Evolutionary conservation across 2,797 vertebrate species (phyloP), one percentile per base, ranked within the genome.

Genomic region (Microctenopoma stevenorrisi): DNA sequence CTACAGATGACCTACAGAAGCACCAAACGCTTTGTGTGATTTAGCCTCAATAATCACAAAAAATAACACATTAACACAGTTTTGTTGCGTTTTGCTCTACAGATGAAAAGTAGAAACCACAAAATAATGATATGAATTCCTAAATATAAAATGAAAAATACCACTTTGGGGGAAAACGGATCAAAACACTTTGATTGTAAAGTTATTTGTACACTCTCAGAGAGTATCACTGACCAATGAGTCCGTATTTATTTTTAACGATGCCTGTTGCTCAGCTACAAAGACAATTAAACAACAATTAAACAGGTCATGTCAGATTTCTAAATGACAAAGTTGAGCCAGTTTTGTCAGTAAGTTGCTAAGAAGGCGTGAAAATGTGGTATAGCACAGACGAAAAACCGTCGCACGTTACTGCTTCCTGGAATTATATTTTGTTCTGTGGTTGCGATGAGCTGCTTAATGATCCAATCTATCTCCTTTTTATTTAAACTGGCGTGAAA

Each of bases 241-340:
- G 33, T 8, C 33, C 8, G 33, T 35, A 35, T 35, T 35, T 35
- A 35, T 35, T 35, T 33, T 33, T 33, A 5, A 33, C 6, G 5
- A 5, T 33, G 5, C 4, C 30, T 33, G 5, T 33, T 35, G 15
- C 22, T 40, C 26, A 35, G 14, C 14, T 13, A 9, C 9, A 38
- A 16, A 53, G 16, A 18, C 13, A 1, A 26, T 26, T 9, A 5
- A 16, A 10, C 4, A 13, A 55, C 33, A 5, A 38, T 18, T 18
- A 18, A 18, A 18, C 16, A 2, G 26, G 15, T 10, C 3, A 3
- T 4, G 1, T 18, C n/a, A 9, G 35, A 48, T 11, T 44, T 50
- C 4, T 15, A 65, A 76, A 64, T 54, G 55, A 60, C 56, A 65
- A 1, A 40, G 38, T 46, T 50, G 26, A 25, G 15, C 1, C 4